Percentiles rank a stretch among this genome's conserved stretches.
phyloP scores from a whole-genome alignment of 2,797 vertebrate species.

The Numenius phaeopus region DNA sequence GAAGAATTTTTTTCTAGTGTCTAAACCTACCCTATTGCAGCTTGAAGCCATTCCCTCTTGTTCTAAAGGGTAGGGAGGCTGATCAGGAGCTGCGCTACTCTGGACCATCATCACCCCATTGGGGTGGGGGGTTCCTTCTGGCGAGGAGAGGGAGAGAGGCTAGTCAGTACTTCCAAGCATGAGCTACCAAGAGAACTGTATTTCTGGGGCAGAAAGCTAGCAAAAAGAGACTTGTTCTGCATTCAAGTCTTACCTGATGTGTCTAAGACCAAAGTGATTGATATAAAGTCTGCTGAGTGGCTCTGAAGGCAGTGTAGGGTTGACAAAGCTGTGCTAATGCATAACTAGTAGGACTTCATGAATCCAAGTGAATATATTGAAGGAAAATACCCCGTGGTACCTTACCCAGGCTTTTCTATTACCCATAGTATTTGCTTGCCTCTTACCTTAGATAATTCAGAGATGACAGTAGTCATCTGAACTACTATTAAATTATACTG shows the following conservation, averaged over 20 bases:
- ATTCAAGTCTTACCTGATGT: neutral
- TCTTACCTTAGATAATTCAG: neutral
- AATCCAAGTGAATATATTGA: neutral
- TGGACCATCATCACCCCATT: fast-evolving
- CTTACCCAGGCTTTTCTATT: neutral
- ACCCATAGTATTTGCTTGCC: neutral
- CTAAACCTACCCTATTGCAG: too few species aligned
- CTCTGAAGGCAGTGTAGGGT: neutral
- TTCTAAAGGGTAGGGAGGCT: too few species aligned
- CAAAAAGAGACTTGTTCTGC: neutral
- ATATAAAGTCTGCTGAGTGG: neutral
- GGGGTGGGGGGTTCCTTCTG: neutral
- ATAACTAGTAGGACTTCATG: neutral
- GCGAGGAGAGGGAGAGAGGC: neutral
- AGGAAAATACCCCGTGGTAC: neutral
- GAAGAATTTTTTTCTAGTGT: too few species aligned
- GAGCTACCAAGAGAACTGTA: neutral
- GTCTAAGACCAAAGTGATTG: neutral
- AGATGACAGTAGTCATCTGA: neutral
- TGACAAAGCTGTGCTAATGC: neutral
- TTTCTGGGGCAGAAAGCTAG: neutral
- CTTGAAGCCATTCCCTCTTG: too few species aligned
- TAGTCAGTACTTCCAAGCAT: neutral
- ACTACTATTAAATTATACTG: neutral
- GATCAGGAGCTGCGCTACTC: neutral